A percentile compares a stretch with the other conserved stretches of the same genome.
Conservation (phyloP, 2,797 vertebrate genomes). For the Triplophysa bombifrons region DNA sequence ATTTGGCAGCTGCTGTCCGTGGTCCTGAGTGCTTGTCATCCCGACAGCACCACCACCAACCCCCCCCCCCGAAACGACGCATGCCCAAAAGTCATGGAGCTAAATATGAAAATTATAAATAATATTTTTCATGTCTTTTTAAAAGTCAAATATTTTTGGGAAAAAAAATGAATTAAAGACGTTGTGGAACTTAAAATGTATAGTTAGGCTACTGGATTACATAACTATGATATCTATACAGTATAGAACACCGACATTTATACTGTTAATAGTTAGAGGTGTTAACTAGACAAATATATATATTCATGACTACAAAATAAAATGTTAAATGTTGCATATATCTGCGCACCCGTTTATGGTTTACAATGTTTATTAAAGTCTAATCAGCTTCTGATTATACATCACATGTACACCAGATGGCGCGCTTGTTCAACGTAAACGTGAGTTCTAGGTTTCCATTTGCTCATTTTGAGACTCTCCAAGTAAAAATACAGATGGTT, state of each 20-base stretch:
- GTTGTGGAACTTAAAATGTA: too few species aligned
- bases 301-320: neutral
- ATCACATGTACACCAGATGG: conserved; percentile 9
- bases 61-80: neutral
- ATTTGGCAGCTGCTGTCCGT: conserved; percentile 25
- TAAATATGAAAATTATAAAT: neutral
- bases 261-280: neutral
- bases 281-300: neutral
- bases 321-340: neutral
- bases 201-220: too few species aligned
- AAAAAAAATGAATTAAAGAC: neutral
- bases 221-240: too few species aligned
- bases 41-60: neutral
- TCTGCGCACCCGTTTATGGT: neutral
- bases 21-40: conserved; percentile 16
- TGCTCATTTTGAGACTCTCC: neutral
- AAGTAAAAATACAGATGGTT: neutral
- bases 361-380: neutral
- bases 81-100: neutral
- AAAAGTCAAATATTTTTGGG: neutral
- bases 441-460: neutral
- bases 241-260: too few species aligned
- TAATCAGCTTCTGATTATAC: neutral
- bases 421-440: conserved; percentile 14
- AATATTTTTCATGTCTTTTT: neutral